phyloP scores from a whole-genome alignment of 92 coral and sea anemone genomes.

The Galaxea fascicularis region DNA sequence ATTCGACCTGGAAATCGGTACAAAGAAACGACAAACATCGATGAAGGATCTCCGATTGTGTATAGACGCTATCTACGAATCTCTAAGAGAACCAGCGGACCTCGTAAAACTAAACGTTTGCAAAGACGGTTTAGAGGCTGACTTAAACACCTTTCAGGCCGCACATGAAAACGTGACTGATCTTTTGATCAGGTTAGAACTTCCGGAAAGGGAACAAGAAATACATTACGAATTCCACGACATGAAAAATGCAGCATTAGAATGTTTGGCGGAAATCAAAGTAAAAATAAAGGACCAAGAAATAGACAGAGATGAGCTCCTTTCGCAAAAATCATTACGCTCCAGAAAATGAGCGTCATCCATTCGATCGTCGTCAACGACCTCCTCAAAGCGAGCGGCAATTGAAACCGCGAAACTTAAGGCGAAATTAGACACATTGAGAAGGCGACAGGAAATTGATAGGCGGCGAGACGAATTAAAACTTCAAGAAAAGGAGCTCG shows the following conservation, averaged over 20 bases:
- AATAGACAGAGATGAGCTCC: conserved; percentile 29
- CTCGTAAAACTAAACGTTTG: conserved; percentile 11
- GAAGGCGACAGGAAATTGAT: conserved; percentile 21
- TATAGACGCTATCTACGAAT: not conserved
- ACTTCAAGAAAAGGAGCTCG: conserved; percentile 22
- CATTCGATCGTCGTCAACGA: conserved; percentile 5
- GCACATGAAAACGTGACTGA: conserved; percentile 11
- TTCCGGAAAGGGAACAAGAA: conserved; percentile 18
- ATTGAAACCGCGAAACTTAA: conserved; percentile 7
- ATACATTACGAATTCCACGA: not conserved
- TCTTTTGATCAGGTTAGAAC: conserved; percentile 23
- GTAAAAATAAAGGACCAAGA: conserved; percentile 21
- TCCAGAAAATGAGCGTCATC: conserved; percentile 1
- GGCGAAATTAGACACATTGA: conserved; percentile 28
- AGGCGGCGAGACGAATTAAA: too few relatives aligned
- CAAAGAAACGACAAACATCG: conserved; percentile 2
- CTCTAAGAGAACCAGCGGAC: conserved; percentile 8
- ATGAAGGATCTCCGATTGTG: not conserved
- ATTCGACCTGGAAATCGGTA: conserved; percentile 15
- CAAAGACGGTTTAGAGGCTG: too few relatives aligned
- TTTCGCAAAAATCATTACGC: conserved; percentile 41
- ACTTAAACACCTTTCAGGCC: not conserved
- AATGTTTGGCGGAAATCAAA: conserved; percentile 46
- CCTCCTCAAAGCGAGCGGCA: conserved; percentile 42
- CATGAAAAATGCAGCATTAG: conserved; percentile 6